phyloP scores from a whole-genome alignment of 2,888 invertebrate species.

The Aelia acuminata region DNA sequence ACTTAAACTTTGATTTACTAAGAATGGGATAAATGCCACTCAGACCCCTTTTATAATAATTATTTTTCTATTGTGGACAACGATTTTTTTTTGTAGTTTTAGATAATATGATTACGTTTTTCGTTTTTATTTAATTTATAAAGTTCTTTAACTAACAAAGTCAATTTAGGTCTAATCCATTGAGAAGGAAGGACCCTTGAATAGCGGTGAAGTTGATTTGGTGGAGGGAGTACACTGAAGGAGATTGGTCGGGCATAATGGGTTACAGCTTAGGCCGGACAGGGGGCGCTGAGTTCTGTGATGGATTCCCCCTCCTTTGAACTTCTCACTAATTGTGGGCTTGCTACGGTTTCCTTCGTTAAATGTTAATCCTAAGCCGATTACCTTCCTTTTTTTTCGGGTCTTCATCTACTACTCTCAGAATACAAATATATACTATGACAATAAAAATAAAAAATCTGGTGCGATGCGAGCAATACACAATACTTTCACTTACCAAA shows the following conservation, averaged over 20 bases:
- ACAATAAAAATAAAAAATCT: too few relatives aligned
- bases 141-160: background rate
- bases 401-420: too few relatives aligned
- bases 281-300: background rate
- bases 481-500: too few relatives aligned
- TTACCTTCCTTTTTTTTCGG: background rate
- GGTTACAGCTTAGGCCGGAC: background rate
- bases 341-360: background rate
- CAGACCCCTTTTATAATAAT: too few relatives aligned
- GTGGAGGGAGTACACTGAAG: background rate
- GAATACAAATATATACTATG: too few relatives aligned
- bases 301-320: background rate
- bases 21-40: too few relatives aligned
- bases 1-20: too few relatives aligned
- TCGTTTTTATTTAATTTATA: background rate
- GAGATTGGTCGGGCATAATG: background rate
- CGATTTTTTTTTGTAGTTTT: too few relatives aligned
- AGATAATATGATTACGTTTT: too few relatives aligned
- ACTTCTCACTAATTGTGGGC: background rate
- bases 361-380: background rate
- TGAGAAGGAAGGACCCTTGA: background rate
- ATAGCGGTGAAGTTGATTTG: background rate
- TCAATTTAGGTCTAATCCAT: background rate
- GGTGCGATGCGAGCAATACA: too few relatives aligned
- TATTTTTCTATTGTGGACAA: too few relatives aligned